phyloP scores from a whole-genome alignment of 2,888 invertebrate species.

The Lymantria monacha region DNA sequence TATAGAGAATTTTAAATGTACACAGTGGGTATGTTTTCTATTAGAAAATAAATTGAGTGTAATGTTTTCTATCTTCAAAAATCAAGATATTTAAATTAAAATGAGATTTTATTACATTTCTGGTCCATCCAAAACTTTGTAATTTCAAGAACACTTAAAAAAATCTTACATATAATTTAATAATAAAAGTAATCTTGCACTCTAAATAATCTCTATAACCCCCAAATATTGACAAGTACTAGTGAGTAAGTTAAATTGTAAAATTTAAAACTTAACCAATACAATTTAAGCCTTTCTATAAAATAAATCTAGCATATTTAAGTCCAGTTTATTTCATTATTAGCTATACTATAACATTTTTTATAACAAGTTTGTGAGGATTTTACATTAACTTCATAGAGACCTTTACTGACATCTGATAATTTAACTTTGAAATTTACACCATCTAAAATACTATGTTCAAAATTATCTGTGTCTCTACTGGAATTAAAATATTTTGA shows the following conservation, averaged over 20 bases:
- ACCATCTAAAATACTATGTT: conserved; percentile 41
- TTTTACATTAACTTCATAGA: conserved; percentile 25
- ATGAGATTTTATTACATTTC: too few species aligned
- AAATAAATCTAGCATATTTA: too few species aligned
- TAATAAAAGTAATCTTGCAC: too few species aligned
- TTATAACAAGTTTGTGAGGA: conserved; percentile 24
- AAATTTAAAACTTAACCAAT: neutral
- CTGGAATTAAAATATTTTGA: conserved; percentile 74
- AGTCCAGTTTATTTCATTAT: conserved; percentile 31
- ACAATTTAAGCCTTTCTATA: conserved; percentile 1
- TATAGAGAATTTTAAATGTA: too few species aligned
- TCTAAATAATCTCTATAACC: too few species aligned
- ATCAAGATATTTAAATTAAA: too few species aligned
- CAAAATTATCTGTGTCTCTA: conserved; percentile 51
- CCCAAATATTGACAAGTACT: neutral
- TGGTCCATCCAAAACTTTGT: too few species aligned
- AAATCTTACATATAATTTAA: too few species aligned
- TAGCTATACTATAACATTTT: conserved; percentile 17
- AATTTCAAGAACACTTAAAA: too few species aligned
- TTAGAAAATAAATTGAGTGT: too few species aligned
- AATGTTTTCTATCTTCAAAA: too few species aligned
- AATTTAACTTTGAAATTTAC: conserved; percentile 66
- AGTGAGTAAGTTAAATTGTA: neutral
- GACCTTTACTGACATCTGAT: conserved; percentile 14
- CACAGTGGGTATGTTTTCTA: too few species aligned